A percentile compares a stretch with the other conserved stretches of the same genome.
These are phyloP conservation scores for Amazona guildingii DNA, from an alignment of 2,113 vertebrate genomes.

Conservation along the genomic window DNA sequence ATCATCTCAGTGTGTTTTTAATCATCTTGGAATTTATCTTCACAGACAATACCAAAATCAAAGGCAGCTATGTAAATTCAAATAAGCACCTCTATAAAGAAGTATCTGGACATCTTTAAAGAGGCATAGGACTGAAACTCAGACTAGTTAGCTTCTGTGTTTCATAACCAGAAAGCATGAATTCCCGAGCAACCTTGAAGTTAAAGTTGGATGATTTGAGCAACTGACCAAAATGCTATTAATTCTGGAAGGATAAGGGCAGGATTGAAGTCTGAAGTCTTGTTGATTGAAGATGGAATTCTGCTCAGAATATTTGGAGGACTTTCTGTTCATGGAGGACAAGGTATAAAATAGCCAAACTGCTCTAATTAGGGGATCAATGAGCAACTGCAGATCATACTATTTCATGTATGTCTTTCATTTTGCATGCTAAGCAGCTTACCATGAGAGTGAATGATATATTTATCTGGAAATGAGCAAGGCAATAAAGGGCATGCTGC, in stretches of 20 bases:
- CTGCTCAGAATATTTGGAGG: not conserved
- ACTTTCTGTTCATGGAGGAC: not conserved
- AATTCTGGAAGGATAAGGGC: not conserved
- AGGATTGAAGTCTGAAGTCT: not conserved
- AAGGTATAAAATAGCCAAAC: not conserved
- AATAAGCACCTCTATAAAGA: not conserved
- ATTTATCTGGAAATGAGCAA: not conserved
- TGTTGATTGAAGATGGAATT: not conserved
- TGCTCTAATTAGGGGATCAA: not conserved
- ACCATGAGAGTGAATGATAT: not conserved
- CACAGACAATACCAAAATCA: slow-evolving; percentile 17
- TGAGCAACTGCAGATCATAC: not conserved
- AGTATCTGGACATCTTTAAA: not conserved
- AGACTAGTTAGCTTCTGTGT: not conserved
- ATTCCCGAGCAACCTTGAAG: not conserved
- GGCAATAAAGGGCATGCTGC: not conserved
- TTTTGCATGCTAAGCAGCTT: not conserved
- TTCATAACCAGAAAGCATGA: not conserved
- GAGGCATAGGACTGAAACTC: not conserved
- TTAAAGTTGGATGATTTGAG: not conserved
- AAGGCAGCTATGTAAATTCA: slow-evolving; percentile 14
- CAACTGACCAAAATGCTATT: not conserved
- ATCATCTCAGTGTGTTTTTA: slow-evolving; percentile 37
- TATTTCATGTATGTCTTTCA: not conserved
- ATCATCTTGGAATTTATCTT: slow-evolving; percentile 31